Evolutionary conservation across 2,113 vertebrate genomes (phyloP).

Genomic region (Morone saxatilis): DNA sequence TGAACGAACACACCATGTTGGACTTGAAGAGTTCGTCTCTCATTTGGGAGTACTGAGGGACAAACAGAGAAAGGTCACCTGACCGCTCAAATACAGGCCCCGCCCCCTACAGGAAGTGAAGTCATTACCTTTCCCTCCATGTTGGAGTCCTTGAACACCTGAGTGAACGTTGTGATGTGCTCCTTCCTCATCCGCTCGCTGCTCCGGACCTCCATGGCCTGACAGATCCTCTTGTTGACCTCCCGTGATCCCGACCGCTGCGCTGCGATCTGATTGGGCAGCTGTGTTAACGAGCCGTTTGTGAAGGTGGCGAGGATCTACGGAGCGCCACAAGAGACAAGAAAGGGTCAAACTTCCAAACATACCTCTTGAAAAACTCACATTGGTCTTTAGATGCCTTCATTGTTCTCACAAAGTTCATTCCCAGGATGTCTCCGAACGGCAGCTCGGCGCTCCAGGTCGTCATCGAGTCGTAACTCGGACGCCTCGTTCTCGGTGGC

Average conservation of each 20-base stretch:
- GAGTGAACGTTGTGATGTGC: conserved; percentile 76
- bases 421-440: conserved; percentile 75
- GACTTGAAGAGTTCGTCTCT: conserved; percentile 96
- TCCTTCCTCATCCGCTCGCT: conserved; percentile 79
- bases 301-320: conserved; percentile 81
- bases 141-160: conserved; percentile 79
- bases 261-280: conserved; percentile 65
- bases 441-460: conserved; percentile 76
- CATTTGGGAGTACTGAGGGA: conserved; percentile 92
- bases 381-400: not conserved
- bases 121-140: conserved; percentile 78
- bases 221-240: conserved; percentile 77
- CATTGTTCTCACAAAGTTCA: conserved; percentile 65
- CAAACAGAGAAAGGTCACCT: not conserved
- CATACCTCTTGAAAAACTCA: not conserved
- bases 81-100: not conserved
- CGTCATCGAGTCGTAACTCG: conserved; percentile 57
- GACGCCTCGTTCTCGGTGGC: conserved; percentile 33
- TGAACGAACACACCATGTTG: conserved; percentile 94
- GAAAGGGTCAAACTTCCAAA: not conserved
- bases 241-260: conserved; percentile 59
- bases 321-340: not conserved
- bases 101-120: not conserved
- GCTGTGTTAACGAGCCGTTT: conserved; percentile 67
- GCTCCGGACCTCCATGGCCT: conserved; percentile 78